Base-by-base conservation (phyloP, 2,888 invertebrate genomes). In the Glaucopsyche alexis region DNA sequence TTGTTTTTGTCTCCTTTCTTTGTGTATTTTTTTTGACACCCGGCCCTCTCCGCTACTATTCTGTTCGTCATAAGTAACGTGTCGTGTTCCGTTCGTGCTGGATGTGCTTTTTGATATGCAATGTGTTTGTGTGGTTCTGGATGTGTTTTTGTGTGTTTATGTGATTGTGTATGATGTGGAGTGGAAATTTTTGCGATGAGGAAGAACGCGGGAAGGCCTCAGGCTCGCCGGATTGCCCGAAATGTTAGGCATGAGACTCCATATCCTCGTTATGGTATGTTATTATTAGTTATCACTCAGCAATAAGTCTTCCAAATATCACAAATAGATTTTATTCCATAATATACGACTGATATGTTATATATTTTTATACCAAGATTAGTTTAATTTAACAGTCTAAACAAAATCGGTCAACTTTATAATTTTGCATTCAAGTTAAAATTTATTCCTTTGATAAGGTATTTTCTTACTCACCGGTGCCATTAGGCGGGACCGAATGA, bases 1-100 rank as follows among this genome's bases (percentile, higher is more conserved):
- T 49, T 69, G 47, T 69, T 47, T 69, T 69, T 69, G 47, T 69
- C 45, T 69, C 69, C 47, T 69, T 49, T 69, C 69, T 69, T 69
- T 69, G 67, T 69, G 49, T 69, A 45, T 67, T 69, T 69, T 65
- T 69, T 69, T 69, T 49, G 69, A 69, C 69, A 69, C 69, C 49
- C 69, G 19, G 69, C 47, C 16, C 47, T 47, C 65, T 65, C 29
- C 60, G 69, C 49, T 47, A 69, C 29, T 42, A 66, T 69, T 49
- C 13, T 29, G 60, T 38, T 47, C 69, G 69, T 69, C 69, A 69
- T 69, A 69, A 69, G 69, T 69, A 47, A 49, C 69, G 69, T 45
- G 47, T 49, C 29, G 47, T 16, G 69, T 49, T 47, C 29, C 47
- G 49, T 19, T 69, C 47, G 69, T 49, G 67, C 47, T 42, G 66